Conservation (phyloP, 2,888 invertebrate genomes). For the Tolmerus cingulatus region DNA sequence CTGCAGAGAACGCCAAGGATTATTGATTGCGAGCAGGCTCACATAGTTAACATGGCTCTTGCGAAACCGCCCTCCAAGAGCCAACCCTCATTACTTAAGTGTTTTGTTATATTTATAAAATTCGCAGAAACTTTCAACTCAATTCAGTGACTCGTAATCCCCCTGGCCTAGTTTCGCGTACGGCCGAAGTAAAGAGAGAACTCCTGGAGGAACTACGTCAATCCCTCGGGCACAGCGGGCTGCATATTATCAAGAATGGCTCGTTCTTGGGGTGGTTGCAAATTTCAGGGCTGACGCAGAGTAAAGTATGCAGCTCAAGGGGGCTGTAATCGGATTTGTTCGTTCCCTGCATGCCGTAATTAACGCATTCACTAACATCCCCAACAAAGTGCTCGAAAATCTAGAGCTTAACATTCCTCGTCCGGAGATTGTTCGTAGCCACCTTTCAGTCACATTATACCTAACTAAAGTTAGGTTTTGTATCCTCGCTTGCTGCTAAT, state of each 20-base stretch:
- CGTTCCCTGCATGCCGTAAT: constrained; percentile 39
- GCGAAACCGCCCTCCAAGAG: neutral
- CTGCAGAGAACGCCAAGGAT: neutral
- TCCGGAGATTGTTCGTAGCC: neutral
- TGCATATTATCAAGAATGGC: neutral
- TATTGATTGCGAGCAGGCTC: neutral
- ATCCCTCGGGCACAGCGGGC: neutral
- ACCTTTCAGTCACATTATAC: neutral
- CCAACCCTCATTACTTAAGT: constrained; percentile 22
- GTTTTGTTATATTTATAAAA: constrained; percentile 21
- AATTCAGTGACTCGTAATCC: neutral
- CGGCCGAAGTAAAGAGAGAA: neutral
- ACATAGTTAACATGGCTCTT: neutral
- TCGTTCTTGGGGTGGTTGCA: neutral
- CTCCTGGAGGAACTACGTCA: neutral
- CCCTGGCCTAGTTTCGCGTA: neutral
- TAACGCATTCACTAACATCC: constrained; percentile 46
- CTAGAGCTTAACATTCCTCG: constrained; percentile 13
- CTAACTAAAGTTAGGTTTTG: neutral
- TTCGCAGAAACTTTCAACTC: constrained; percentile 11
- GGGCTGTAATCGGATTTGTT: constrained; percentile 38
- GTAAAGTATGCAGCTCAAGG: neutral
- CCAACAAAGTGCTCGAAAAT: constrained; percentile 9
- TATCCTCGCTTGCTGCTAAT: neutral
- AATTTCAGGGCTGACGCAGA: neutral